phyloP scores from a whole-genome alignment of 1,140 invertebrate genomes.

The Aricia agestis region DNA sequence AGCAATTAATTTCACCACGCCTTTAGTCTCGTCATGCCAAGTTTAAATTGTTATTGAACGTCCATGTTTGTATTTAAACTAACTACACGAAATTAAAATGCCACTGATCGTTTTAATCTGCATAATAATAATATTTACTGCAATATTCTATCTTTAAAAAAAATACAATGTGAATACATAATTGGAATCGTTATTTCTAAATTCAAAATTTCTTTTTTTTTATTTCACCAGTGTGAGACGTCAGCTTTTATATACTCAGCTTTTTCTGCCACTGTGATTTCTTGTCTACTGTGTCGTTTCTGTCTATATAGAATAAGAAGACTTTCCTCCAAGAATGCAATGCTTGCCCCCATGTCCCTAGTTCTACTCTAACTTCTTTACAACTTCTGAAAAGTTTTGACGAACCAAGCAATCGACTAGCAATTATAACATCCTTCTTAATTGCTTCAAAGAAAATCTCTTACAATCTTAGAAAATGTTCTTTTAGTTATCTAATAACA shows the following conservation, averaged over 20 bases:
- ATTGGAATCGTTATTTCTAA: neutral
- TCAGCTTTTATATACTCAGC: constrained; percentile 32
- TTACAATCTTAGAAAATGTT: neutral
- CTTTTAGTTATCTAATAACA: neutral
- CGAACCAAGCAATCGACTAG: neutral
- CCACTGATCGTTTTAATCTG: too few species aligned
- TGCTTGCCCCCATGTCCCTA: constrained; percentile 39
- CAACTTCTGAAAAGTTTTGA: neutral
- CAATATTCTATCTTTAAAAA: too few species aligned
- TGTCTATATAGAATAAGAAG: constrained; percentile 33
- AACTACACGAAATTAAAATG: too few species aligned
- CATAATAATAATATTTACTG: too few species aligned
- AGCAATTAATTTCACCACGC: too few species aligned
- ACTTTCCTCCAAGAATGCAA: constrained; percentile 49
- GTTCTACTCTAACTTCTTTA: constrained; percentile 24
- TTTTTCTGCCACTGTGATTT: constrained; percentile 50
- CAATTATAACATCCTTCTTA: too few species aligned
- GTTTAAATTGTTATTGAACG: too few species aligned
- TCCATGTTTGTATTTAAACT: too few species aligned
- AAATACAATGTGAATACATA: too few species aligned
- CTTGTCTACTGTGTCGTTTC: constrained; percentile 35
- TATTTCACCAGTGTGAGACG: constrained; percentile 26
- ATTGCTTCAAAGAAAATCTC: too few species aligned
- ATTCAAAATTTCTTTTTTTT: neutral
- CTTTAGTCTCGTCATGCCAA: too few species aligned